A percentile compares a stretch with the other conserved stretches of the same genome.
These are phyloP conservation scores for Smutsia temminckii DNA, from an alignment of 2,797 vertebrate species.

Conservation along the genomic window DNA sequence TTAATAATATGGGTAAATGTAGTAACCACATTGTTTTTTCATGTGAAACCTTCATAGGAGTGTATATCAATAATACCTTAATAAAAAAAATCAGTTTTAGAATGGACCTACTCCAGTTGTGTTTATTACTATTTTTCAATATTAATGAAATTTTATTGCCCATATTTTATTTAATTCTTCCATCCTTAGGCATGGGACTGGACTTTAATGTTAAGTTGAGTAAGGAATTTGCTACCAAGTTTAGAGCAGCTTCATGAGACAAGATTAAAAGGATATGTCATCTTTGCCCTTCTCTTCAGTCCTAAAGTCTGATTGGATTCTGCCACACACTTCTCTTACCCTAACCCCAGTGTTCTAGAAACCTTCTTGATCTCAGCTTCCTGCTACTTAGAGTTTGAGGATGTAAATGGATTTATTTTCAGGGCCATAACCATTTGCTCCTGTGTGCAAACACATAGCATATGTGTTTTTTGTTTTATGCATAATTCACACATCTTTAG, in stretches of 20 bases:
- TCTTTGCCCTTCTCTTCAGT: not conserved
- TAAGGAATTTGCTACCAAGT: not conserved
- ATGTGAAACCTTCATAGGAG: too few species aligned
- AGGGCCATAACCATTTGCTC: not conserved
- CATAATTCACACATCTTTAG: not conserved
- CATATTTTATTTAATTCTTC: not conserved
- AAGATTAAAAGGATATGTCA: not conserved
- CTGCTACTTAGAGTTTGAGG: not conserved
- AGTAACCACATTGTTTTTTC: too few species aligned
- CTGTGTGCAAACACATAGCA: not conserved
- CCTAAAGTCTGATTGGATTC: not conserved
- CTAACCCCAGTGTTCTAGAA: not conserved
- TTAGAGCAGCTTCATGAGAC: not conserved
- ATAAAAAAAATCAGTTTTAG: too few species aligned
- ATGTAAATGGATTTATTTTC: not conserved
- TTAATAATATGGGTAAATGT: too few species aligned
- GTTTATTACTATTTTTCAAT: not conserved
- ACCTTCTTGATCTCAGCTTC: not conserved
- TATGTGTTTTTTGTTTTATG: not conserved
- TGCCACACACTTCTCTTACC: not conserved
- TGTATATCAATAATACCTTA: too few species aligned
- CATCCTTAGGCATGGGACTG: not conserved
- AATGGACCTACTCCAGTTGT: not conserved
- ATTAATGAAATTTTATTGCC: not conserved
- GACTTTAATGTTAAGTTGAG: not conserved